A percentile compares a stretch with the other conserved stretches of the same genome.
These are phyloP conservation scores for Zeus faber DNA, from an alignment of 2,113 vertebrate genomes.

Conservation along the genomic window DNA sequence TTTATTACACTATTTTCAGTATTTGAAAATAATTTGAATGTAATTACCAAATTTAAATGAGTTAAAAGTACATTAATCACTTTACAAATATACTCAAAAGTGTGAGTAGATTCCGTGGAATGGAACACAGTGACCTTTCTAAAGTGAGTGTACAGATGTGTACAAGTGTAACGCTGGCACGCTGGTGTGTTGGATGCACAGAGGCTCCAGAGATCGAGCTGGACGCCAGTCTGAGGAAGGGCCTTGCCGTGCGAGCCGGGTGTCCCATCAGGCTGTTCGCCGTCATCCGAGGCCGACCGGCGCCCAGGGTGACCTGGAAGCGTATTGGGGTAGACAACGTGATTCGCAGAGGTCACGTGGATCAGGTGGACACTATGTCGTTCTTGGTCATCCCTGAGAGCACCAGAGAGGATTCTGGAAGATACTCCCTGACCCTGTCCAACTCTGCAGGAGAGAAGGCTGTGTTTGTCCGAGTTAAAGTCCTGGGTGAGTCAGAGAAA, in stretches of 20 bases:
- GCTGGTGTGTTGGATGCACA: too few relatives aligned
- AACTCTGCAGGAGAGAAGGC: slow-evolving; percentile 95
- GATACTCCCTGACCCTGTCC: slow-evolving; percentile 90
- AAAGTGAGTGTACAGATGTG: too few relatives aligned
- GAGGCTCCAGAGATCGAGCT: slow-evolving; percentile 96
- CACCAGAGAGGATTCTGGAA: slow-evolving; percentile 96
- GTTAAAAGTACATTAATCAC: too few relatives aligned
- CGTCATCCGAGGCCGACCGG: slow-evolving; percentile 89
- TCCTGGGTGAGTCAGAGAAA: slow-evolving; percentile 89
- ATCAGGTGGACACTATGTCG: slow-evolving; percentile 95
- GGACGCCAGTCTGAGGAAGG: slow-evolving; percentile 95
- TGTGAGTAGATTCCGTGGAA: too few relatives aligned
- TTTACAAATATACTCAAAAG: too few relatives aligned
- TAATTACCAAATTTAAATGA: too few relatives aligned
- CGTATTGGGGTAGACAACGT: slow-evolving; percentile 92
- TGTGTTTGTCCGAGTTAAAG: slow-evolving; percentile 93
- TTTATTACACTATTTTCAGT: too few relatives aligned
- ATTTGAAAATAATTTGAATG: too few relatives aligned
- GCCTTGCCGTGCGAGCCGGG: slow-evolving; percentile 89
- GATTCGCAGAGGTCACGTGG: slow-evolving; percentile 90
- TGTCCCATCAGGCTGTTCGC: slow-evolving; percentile 97
- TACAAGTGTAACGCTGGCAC: too few relatives aligned
- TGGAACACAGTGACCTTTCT: too few relatives aligned
- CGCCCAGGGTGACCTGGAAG: slow-evolving; percentile 95
- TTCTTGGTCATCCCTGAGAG: slow-evolving; percentile 95